Evolutionary conservation across 2,113 vertebrate species (phyloP).

Genomic region (Columba janthina): DNA sequence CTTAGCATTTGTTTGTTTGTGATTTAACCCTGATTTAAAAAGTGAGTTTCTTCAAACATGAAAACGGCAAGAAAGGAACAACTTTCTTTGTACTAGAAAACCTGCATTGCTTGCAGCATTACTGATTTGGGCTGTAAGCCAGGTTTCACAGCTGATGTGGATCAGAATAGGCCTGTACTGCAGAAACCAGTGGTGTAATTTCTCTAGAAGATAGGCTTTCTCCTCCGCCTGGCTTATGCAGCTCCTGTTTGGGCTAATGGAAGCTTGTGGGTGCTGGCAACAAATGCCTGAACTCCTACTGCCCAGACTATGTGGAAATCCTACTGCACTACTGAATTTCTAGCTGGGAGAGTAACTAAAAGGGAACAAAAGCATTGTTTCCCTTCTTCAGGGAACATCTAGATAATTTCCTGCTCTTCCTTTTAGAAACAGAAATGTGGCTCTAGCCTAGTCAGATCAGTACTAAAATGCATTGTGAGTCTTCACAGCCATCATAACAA

Average conservation of each 20-base stretch:
- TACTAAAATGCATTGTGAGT: not conserved
- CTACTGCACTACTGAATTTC: rapidly evolving
- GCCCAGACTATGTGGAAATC: not conserved
- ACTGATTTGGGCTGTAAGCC: not conserved
- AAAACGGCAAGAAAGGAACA: not conserved
- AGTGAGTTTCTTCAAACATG: not conserved
- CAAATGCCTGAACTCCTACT: not conserved
- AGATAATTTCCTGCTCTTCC: not conserved
- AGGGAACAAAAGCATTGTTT: not conserved
- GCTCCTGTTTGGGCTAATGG: rapidly evolving
- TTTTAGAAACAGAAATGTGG: not conserved
- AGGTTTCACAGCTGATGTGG: not conserved
- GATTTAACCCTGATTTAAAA: constrained; percentile 18
- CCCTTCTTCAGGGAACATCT: not conserved
- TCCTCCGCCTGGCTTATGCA: not conserved
- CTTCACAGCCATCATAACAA: not conserved
- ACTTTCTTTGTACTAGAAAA: not conserved
- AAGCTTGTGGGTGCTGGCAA: not conserved
- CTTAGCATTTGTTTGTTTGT: constrained; percentile 1
- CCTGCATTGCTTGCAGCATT: not conserved
- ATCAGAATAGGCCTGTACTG: not conserved
- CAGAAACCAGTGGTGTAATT: not conserved
- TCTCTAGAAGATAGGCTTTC: not conserved
- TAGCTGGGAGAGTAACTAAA: not conserved
- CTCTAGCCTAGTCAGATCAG: not conserved